phyloP scores from a whole-genome alignment of 30 jellyfish, hydroid and myxozoan genomes.

The Aurelia sp. region DNA sequence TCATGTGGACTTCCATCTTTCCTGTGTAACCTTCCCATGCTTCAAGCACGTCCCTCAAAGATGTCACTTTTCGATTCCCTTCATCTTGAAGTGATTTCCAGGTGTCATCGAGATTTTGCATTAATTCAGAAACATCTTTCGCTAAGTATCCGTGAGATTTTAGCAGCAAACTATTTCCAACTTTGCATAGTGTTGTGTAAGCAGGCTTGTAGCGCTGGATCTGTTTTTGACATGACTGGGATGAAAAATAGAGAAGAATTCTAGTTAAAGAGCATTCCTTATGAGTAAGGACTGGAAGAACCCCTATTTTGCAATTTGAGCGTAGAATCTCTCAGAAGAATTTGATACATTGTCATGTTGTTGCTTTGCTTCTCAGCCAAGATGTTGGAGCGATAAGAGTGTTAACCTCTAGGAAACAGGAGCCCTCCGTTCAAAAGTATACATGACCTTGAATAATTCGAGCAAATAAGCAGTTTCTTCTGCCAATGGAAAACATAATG shows the following conservation, averaged over 20 bases:
- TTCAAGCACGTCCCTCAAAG: conserved; percentile 53
- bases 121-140: conserved; percentile 33
- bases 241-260: background rate
- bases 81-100: conserved; percentile 57
- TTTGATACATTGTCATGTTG: too few species aligned
- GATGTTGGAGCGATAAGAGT: too few species aligned
- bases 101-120: conserved; percentile 41
- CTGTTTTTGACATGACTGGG: conserved; percentile 56
- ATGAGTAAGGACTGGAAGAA: too few species aligned
- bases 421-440: too few species aligned
- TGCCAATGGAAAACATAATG: too few species aligned
- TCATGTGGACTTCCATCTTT: conserved; percentile 78
- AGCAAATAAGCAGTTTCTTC: too few species aligned
- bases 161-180: conserved; percentile 29
- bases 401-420: too few species aligned
- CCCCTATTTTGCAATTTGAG: too few species aligned
- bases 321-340: too few species aligned
- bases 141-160: conserved; percentile 20
- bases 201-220: conserved; percentile 56
- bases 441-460: too few species aligned
- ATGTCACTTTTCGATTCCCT: conserved; percentile 8
- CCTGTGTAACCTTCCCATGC: conserved; percentile 95
- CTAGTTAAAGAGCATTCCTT: too few species aligned
- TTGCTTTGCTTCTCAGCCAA: too few species aligned
- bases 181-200: conserved; percentile 36